Evolutionary conservation across 2,888 invertebrate species (phyloP).

Genomic region (Hydropsyche betteni): DNA sequence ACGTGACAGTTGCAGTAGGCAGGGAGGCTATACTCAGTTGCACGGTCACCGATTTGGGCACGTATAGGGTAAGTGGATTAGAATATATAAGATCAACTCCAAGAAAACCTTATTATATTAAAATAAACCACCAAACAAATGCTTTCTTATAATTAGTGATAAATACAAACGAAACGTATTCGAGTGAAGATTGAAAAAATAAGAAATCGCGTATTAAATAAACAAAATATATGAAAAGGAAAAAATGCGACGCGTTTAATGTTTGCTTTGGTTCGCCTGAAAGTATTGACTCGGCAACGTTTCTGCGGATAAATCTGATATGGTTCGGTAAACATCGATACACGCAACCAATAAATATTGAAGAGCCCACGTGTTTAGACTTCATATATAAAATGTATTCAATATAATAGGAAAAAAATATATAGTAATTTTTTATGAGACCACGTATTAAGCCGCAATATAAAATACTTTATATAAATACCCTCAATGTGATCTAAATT

Average conservation of each 20-base stretch:
- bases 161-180: slow-evolving; percentile 3
- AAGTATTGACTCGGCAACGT: slow-evolving; percentile 41
- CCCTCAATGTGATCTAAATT: no score
- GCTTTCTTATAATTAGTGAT: not conserved
- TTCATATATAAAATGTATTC: no score
- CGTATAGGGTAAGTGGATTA: slow-evolving; percentile 71
- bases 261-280: slow-evolving; percentile 29
- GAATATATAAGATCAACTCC: no score
- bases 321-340: slow-evolving; percentile 36
- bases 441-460: no score
- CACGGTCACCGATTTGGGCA: slow-evolving; percentile 76
- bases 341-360: slow-evolving; percentile 42
- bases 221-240: slow-evolving; percentile 14
- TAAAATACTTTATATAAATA: no score
- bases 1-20: slow-evolving; percentile 78
- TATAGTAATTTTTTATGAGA: no score
- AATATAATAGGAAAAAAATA: no score
- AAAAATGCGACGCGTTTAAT: slow-evolving; percentile 23
- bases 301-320: slow-evolving; percentile 44
- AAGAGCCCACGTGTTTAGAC: slow-evolving; percentile 21
- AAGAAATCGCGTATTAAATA: slow-evolving; percentile 6
- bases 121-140: no score
- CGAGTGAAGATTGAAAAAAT: not conserved
- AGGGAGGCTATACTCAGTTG: slow-evolving; percentile 79
- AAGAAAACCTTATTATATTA: no score